phyloP scores from a whole-genome alignment of 2,113 vertebrate genomes.

The Laticauda colubrina region DNA sequence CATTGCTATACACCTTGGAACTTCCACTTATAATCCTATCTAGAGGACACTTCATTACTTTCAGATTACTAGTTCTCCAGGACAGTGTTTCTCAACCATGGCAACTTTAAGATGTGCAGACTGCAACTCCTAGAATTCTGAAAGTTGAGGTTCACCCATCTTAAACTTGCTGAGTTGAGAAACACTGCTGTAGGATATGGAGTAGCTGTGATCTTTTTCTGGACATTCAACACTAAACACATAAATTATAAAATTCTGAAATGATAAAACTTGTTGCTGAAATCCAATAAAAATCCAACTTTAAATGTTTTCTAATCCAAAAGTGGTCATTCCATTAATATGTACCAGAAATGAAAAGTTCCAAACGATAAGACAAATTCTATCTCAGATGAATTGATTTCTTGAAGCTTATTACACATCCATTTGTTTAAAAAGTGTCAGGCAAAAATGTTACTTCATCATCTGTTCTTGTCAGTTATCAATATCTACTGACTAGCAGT shows the following conservation, averaged over 20 bases:
- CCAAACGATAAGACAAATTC: background rate
- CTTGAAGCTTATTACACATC: background rate
- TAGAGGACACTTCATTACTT: constrained; percentile 18
- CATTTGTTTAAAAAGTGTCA: background rate
- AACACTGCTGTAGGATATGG: background rate
- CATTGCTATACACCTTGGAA: background rate
- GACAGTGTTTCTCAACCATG: background rate
- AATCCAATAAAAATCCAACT: background rate
- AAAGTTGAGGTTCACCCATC: background rate
- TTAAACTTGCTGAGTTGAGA: background rate
- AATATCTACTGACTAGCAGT: rapidly evolving
- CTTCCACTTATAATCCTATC: rapidly evolving
- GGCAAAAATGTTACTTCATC: rapidly evolving
- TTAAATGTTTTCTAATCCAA: background rate
- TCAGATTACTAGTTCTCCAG: background rate
- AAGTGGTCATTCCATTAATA: background rate
- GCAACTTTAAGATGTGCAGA: background rate
- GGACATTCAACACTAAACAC: background rate
- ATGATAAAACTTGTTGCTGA: background rate
- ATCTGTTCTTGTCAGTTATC: rapidly evolving
- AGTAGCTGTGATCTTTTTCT: background rate
- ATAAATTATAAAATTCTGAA: background rate
- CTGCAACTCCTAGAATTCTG: background rate
- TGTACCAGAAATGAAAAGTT: background rate
- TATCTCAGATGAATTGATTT: constrained; percentile 14